Conservation (phyloP, 2,888 invertebrate genomes). For the Rhagonycha lutea region DNA sequence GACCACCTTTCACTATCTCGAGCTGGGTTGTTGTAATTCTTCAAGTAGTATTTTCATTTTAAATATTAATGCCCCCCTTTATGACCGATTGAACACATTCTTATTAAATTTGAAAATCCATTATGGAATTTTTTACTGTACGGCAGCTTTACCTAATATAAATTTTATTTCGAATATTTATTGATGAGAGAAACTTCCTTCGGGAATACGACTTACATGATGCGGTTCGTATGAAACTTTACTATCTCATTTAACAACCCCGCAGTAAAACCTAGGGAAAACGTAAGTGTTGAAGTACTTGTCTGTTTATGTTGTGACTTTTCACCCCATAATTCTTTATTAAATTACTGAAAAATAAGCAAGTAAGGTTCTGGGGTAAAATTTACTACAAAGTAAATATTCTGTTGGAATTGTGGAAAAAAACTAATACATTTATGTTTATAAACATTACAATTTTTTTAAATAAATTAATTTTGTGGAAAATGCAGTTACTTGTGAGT, state of each 20-base stretch:
- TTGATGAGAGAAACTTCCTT: background rate
- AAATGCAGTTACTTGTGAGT: too few relatives aligned
- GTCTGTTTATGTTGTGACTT: background rate
- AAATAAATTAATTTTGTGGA: too few relatives aligned
- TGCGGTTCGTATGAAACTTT: background rate
- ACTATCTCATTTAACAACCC: background rate
- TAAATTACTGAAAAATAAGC: background rate
- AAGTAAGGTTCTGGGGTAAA: background rate
- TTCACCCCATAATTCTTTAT: background rate
- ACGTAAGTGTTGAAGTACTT: background rate
- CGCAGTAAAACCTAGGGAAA: background rate
- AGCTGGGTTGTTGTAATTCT: background rate
- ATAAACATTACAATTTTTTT: too few relatives aligned
- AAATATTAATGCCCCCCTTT: background rate
- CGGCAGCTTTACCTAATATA: background rate
- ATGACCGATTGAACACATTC: background rate
- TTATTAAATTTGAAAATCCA: background rate
- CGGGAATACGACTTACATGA: background rate
- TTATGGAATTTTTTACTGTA: background rate
- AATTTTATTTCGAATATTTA: background rate
- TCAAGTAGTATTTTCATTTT: background rate
- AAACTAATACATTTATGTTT: too few relatives aligned
- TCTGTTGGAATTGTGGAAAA: too few relatives aligned
- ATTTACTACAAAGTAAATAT: background rate
- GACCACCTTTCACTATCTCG: background rate